Evolutionary conservation across 2,888 invertebrate genomes (phyloP).

Genomic region (Xylocampa areola): DNA sequence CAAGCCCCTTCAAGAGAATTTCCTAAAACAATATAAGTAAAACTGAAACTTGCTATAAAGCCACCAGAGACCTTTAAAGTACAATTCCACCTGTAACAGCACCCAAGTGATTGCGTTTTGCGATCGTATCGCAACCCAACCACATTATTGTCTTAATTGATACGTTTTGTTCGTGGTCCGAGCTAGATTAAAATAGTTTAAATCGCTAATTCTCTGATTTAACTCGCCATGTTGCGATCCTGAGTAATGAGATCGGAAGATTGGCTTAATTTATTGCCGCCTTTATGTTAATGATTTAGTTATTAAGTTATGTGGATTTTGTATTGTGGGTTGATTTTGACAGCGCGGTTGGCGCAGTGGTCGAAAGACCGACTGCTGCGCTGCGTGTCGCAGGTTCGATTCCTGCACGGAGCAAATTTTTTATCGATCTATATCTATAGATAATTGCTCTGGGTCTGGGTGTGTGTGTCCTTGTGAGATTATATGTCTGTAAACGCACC

Average conservation of each 20-base stretch:
- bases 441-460: no score
- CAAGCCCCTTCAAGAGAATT: no score
- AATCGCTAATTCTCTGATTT: constrained; percentile 63
- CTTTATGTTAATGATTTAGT: constrained; percentile 16
- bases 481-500: no score
- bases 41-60: background rate
- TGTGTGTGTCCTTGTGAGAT: no score
- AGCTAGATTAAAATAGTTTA: constrained; percentile 59
- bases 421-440: no score
- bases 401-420: no score
- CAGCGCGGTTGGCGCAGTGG: no score
- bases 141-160: constrained; percentile 83
- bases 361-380: no score
- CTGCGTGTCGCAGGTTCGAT: no score
- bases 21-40: no score
- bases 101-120: constrained; percentile 27
- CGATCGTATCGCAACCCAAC: constrained; percentile 53
- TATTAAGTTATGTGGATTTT: constrained; percentile 14
- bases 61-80: background rate
- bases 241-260: constrained; percentile 55
- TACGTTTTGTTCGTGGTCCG: constrained; percentile 69
- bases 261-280: constrained; percentile 58
- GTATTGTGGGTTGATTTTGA: no score
- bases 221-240: constrained; percentile 36
- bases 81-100: constrained; percentile 42